Base-by-base conservation (phyloP, 2,797 vertebrate species). In the Sphaeramia orbicularis region DNA sequence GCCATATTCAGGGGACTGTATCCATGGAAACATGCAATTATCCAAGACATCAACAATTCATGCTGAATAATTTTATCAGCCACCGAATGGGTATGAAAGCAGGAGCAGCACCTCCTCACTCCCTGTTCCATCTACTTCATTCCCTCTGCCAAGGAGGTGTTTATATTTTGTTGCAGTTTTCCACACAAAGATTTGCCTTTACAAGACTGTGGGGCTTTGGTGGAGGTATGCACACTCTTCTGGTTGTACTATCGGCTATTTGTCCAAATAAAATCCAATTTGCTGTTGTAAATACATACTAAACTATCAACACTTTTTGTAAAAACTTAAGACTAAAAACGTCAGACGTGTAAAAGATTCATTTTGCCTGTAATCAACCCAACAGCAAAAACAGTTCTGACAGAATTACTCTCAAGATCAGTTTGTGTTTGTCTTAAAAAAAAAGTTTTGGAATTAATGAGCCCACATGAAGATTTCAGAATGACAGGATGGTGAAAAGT, bases 1-100 rank as follows among this genome's bases (percentile, higher is more conserved):
- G 65, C 85, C 68, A 52, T 47, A 57, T 65, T 75, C 79, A 43
- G 64, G 21, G 68, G 51, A 36, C 59, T 1, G 80, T 91, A 65
- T 80, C 90, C 88, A 91, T 89, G 83, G 90, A 69, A 91, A 92
- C 83, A 0, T 51, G 76, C 89, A 91, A 91, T 91, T 91, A 91
- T 88, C 80, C 41, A 55, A 83, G 76, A 83, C 85, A 90, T 88
- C 87, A 86, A 84, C 88, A 84, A 84, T 88, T 89, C 81, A 68
- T 83, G 85, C 84, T 76, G 89, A 89, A 90, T 92, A 85, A 83
- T 89, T 89, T 86, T 80, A 83, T 84, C 86, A 71, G 72, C 52
- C 1, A 58, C 60, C 16, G 16, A 78, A 77, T 52, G 60, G 62
- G 74, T 18, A 40, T 12, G 10, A 57, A 70, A 37, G 78, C 45